phyloP scores from a whole-genome alignment of 1,140 invertebrate species.

The Drosophila nasuta region DNA sequence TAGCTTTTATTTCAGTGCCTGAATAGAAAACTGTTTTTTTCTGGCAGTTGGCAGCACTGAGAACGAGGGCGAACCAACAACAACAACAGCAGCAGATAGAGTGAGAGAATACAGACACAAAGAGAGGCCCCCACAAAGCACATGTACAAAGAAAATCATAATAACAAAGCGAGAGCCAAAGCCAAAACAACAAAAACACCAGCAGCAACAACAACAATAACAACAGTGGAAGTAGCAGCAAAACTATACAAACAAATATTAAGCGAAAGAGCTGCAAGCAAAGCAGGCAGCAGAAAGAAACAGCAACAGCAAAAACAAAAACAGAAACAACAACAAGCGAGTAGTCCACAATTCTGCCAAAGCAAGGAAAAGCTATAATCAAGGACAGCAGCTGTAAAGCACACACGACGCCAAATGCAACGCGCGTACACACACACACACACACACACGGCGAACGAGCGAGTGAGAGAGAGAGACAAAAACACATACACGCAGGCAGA shows the following conservation, averaged over 20 bases:
- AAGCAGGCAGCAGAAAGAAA: constrained; percentile 16
- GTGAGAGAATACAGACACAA: constrained; percentile 16
- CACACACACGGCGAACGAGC: no score
- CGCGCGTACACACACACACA: constrained; percentile 8
- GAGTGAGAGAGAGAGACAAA: no score
- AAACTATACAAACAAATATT: constrained; percentile 28
- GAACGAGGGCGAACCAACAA: constrained; percentile 6
- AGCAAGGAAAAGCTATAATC: constrained; percentile 77
- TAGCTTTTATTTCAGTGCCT: no score
- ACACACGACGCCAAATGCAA: constrained; percentile 52
- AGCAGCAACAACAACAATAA: constrained; percentile 18
- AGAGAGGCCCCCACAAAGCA: constrained; percentile 52
- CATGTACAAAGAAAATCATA: constrained; percentile 70
- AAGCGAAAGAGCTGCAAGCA: constrained; percentile 40
- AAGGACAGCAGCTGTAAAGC: constrained; percentile 68
- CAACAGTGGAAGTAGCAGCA: constrained; percentile 18
- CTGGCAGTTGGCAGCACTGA: neutral
- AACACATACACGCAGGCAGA: constrained; percentile 8
- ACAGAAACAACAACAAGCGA: constrained; percentile 27
- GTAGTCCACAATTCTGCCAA: constrained; percentile 56
- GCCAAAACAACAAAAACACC: constrained; percentile 28
- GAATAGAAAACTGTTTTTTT: no score
- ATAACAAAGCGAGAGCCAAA: constrained; percentile 72
- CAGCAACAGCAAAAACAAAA: constrained; percentile 27
- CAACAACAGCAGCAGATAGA: neutral